A percentile compares a stretch with the other conserved stretches of the same genome.
Evolutionary conservation across 1,140 invertebrate genomes (phyloP).

Genomic region (Anoplophora glabripennis): DNA sequence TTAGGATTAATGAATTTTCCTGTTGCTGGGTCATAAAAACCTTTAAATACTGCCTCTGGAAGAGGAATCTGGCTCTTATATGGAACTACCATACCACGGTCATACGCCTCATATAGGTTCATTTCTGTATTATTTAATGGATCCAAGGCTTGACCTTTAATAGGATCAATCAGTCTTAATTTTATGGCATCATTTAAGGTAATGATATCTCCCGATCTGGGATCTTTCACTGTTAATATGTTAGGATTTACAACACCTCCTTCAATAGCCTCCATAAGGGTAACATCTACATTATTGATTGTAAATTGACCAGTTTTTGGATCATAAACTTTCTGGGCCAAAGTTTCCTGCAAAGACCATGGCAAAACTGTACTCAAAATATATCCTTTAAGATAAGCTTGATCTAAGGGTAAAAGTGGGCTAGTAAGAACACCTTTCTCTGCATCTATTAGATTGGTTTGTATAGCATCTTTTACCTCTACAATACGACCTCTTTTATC

Average conservation of each 20-base stretch:
- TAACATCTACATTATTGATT: slow-evolving; percentile 67
- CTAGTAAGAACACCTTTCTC: slow-evolving; percentile 65
- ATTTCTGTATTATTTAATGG: slow-evolving; percentile 70
- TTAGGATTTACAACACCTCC: slow-evolving; percentile 72
- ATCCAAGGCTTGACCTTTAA: slow-evolving; percentile 74
- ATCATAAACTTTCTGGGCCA: slow-evolving; percentile 80
- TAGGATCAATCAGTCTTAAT: slow-evolving; percentile 75
- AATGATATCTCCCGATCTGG: slow-evolving; percentile 72
- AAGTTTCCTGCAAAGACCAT: slow-evolving; percentile 79
- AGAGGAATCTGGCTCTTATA: slow-evolving; percentile 79
- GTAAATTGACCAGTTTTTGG: slow-evolving; percentile 70
- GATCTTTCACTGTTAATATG: slow-evolving; percentile 78
- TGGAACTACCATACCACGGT: slow-evolving; percentile 76
- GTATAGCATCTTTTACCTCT: slow-evolving; percentile 66
- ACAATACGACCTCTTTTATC: slow-evolving; percentile 66
- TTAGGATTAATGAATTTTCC: slow-evolving; percentile 69
- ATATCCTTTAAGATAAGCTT: slow-evolving; percentile 75
- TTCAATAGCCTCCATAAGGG: slow-evolving; percentile 76
- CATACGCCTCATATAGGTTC: slow-evolving; percentile 74
- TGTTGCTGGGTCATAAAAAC: slow-evolving; percentile 73
- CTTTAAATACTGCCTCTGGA: slow-evolving; percentile 81
- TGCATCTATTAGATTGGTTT: slow-evolving; percentile 67
- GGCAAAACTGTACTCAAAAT: slow-evolving; percentile 73
- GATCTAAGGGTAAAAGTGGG: slow-evolving; percentile 70
- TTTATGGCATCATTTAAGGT: slow-evolving; percentile 79